A percentile compares a stretch with the other conserved stretches of the same genome.
Evolutionary conservation across 2,797 vertebrate species (phyloP).

Genomic region (Thamnophis elegans): DNA sequence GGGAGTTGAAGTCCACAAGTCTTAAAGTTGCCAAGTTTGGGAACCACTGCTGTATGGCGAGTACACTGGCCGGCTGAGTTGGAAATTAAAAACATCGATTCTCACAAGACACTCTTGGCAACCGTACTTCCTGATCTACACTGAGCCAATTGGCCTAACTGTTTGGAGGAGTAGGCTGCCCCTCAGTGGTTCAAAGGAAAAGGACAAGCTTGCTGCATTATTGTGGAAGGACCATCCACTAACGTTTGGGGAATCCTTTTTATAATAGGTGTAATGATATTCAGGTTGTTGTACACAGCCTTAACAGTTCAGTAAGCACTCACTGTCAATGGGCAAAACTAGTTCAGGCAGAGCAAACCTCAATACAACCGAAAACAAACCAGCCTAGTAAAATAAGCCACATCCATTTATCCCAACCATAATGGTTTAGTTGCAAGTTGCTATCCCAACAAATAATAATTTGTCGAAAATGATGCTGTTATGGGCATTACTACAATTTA

Average conservation of each 20-base stretch:
- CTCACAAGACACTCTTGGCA: not conserved
- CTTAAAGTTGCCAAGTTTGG: too few species aligned
- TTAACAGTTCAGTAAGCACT: not conserved
- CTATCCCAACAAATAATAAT: not conserved
- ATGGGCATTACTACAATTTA: not conserved
- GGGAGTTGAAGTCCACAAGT: too few species aligned
- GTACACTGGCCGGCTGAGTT: not conserved
- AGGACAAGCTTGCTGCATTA: not conserved
- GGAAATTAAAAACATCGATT: not conserved
- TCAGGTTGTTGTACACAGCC: not conserved
- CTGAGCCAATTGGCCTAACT: not conserved
- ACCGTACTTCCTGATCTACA: not conserved
- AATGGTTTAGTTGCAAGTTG: not conserved
- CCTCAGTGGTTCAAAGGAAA: not conserved
- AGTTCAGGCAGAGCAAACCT: not conserved
- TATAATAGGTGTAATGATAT: not conserved
- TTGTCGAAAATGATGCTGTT: not conserved
- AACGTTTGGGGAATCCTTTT: not conserved
- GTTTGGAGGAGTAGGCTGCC: conserved; percentile 18
- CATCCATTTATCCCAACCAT: not conserved
- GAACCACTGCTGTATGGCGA: too few species aligned
- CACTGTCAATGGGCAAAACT: not conserved
- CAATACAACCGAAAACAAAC: not conserved
- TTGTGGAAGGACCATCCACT: not conserved
- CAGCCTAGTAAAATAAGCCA: not conserved